Conservation (phyloP, 2,113 vertebrate genomes). For the Spea bombifrons region DNA sequence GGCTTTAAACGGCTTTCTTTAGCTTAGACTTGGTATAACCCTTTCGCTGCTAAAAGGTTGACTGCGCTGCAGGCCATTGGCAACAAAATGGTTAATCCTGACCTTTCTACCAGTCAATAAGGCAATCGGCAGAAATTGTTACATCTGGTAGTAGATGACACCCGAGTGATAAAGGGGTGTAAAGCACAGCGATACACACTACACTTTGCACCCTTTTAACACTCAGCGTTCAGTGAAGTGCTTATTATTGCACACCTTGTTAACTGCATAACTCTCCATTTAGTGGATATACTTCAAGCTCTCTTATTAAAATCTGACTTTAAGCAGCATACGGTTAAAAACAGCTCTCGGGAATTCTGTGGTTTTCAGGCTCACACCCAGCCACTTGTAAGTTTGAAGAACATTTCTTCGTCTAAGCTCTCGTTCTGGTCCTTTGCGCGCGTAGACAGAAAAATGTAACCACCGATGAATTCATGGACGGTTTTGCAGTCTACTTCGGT, state of each 20-base stretch:
- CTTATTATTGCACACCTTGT: slow-evolving; percentile 68
- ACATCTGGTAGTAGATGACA: slow-evolving; percentile 52
- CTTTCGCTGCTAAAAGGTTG: slow-evolving; percentile 31
- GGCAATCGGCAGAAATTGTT: slow-evolving; percentile 32
- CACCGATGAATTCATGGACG: slow-evolving; percentile 97
- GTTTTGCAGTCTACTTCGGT: slow-evolving; percentile 96
- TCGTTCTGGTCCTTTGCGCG: slow-evolving; percentile 98
- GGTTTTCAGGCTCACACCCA: slow-evolving; percentile 78
- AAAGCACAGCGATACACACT: not conserved
- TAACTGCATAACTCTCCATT: slow-evolving; percentile 61
- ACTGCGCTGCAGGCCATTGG: slow-evolving; percentile 11
- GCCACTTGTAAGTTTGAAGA: slow-evolving; percentile 98
- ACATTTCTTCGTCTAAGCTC: slow-evolving; percentile 98
- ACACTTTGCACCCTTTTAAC: not conserved
- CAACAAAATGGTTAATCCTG: not conserved
- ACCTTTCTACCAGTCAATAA: not conserved
- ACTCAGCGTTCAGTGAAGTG: slow-evolving; percentile 56
- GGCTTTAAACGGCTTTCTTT: slow-evolving; percentile 65
- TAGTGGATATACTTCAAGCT: slow-evolving; percentile 72
- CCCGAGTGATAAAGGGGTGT: not conserved
- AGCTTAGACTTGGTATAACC: slow-evolving; percentile 48
- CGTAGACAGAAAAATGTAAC: slow-evolving; percentile 96
- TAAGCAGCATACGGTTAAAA: slow-evolving; percentile 70
- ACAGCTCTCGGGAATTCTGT: slow-evolving; percentile 69
- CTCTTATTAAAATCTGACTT: slow-evolving; percentile 58